Evolutionary conservation across 2,797 vertebrate genomes (phyloP), one percentile per base, ranked within the genome.

Genomic region (Synaphobranchus kaupii): DNA sequence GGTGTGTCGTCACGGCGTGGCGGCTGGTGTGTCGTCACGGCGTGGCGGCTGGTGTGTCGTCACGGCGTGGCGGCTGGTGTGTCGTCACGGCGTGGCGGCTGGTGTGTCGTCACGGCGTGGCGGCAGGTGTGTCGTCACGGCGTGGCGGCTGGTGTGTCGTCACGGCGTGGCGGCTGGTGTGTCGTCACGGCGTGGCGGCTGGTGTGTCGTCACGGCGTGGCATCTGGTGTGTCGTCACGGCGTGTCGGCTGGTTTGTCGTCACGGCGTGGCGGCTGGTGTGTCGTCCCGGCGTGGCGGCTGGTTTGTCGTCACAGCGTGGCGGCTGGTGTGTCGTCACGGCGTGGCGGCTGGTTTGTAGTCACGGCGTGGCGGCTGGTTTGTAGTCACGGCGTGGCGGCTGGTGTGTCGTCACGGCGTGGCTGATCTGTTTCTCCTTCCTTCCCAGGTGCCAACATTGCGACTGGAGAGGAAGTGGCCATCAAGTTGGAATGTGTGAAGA

Each of bases 401-500:
- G 15, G 20, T 68, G 4, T 10, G 13, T 44, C 15, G 28, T 28
- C 44, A 13, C 25, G 34, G 20, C 39, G 0, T 1, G 25, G 47
- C 80, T 68, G 17, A 15, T 82, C 5, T 87, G 10, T 54, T 54
- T 52, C 54, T 15, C 54, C 44, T 39, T 39, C 13, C 9, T 81
- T 13, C 44, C 60, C 95, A 99, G 98, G 98, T 94, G 97, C 98
- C 90, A 99, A 99, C 94, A 99, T 99, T 58, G 97, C 98, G 0
- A 98, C 98, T 47, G 98, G 98, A 90, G 98, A 99, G 92, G 98
- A 99, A 92, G 98, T 99, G 56, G 98, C 98, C 90, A 99, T 99
- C 93, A 99, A 99, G 92, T 95, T 99, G 87, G 98, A 99, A 95
- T 98, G 98, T 93, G 98, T 99, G 93, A 99, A 99, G 92, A 99